Evolutionary conservation across 2,113 vertebrate species (phyloP).

Genomic region (Coptodon rendalli): DNA sequence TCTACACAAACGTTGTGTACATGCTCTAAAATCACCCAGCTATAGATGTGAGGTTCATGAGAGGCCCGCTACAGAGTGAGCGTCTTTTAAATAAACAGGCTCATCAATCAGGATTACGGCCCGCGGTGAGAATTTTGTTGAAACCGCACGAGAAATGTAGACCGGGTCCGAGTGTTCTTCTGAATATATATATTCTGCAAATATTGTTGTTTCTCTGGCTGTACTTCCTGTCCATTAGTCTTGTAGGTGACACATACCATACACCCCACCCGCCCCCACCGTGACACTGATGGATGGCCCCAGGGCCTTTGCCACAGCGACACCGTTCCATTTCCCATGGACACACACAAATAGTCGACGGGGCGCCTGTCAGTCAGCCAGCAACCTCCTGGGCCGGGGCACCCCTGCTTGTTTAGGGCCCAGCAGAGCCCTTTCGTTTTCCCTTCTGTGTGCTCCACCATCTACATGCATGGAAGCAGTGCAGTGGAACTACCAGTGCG

Average conservation of each 20-base stretch:
- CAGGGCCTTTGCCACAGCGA: slow-evolving; percentile 58
- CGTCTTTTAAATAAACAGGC: slow-evolving; percentile 53
- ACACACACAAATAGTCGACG: slow-evolving; percentile 72
- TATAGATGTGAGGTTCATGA: slow-evolving; percentile 23
- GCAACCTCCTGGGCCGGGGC: slow-evolving; percentile 29
- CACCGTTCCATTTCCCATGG: slow-evolving; percentile 74
- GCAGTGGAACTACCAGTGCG: slow-evolving; percentile 7
- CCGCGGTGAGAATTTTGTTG: slow-evolving; percentile 23
- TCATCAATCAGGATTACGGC: slow-evolving; percentile 64
- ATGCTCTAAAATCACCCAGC: not conserved
- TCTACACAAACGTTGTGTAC: not conserved
- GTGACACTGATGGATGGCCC: slow-evolving; percentile 80
- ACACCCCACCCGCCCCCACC: slow-evolving; percentile 12
- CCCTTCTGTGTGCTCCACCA: not conserved
- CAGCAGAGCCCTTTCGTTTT: not conserved
- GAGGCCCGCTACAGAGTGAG: slow-evolving; percentile 3
- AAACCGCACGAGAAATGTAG: slow-evolving; percentile 38
- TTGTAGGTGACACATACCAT: slow-evolving; percentile 71
- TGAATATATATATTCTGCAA: slow-evolving; percentile 73
- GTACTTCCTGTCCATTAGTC: slow-evolving; percentile 81
- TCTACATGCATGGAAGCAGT: not conserved
- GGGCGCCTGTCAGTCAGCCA: slow-evolving; percentile 65
- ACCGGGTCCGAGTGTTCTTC: slow-evolving; percentile 37
- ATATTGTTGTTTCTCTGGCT: slow-evolving; percentile 78
- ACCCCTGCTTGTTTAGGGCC: slow-evolving; percentile 41